These are phyloP conservation scores for Psittacara wagleri DNA, from an alignment of 2,113 vertebrate genomes.

Conservation along the genomic window DNA sequence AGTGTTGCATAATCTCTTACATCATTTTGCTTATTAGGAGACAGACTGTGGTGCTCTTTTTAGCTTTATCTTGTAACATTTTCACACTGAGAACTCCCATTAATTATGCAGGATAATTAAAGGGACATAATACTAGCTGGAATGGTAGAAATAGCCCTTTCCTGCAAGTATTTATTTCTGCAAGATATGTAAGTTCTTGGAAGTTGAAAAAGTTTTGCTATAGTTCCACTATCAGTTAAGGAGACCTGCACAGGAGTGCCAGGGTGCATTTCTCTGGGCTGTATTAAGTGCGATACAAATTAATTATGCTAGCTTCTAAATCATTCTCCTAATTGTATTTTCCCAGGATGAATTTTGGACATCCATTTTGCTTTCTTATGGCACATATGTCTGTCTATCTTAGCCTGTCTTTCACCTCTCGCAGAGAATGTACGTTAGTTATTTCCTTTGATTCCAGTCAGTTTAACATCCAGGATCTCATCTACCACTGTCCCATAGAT, in stretches of 20 bases:
- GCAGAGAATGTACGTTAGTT: background rate
- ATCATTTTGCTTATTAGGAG: background rate
- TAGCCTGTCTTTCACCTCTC: background rate
- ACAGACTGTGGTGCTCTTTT: background rate
- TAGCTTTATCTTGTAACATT: background rate
- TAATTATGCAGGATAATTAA: conserved; percentile 13
- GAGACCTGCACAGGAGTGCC: background rate
- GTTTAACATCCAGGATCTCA: background rate
- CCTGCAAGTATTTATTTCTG: conserved; percentile 19
- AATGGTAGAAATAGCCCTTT: background rate
- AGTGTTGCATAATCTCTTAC: background rate
- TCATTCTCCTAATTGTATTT: background rate
- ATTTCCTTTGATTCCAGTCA: background rate
- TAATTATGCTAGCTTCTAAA: background rate
- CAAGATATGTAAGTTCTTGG: background rate
- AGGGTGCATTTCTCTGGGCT: background rate
- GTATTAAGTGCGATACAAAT: background rate
- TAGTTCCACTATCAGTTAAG: background rate
- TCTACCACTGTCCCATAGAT: background rate
- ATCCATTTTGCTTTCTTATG: background rate
- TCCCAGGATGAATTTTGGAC: background rate
- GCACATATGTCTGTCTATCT: background rate
- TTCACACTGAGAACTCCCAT: background rate
- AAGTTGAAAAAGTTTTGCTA: background rate
- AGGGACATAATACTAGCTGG: background rate